These are phyloP conservation scores for Gerris lacustris DNA, from an alignment of 2,888 invertebrate species.

Conservation along the genomic window DNA sequence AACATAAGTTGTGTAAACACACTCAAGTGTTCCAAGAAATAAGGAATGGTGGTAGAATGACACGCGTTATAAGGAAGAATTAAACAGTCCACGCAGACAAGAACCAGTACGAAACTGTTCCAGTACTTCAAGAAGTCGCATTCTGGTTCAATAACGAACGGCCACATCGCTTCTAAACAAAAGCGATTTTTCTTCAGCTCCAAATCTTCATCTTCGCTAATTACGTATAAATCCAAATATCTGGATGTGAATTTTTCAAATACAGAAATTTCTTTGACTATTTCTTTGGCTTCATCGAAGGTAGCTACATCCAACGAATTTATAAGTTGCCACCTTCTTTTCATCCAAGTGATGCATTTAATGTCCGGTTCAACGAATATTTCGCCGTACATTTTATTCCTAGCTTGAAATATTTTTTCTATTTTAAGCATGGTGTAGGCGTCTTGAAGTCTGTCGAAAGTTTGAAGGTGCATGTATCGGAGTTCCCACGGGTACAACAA, in stretches of 20 bases:
- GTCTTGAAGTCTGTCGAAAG: conserved; percentile 1
- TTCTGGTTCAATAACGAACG: conserved; percentile 3
- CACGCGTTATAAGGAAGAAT: neutral
- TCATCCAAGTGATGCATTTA: neutral
- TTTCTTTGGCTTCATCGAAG: neutral
- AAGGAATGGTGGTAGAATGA: neutral
- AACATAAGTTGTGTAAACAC: neutral
- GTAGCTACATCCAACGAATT: conserved; percentile 2
- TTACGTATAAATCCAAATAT: neutral
- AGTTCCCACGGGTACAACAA: conserved; percentile 4
- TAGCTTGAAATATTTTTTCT: neutral
- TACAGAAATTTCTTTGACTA: neutral
- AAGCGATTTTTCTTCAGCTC: conserved; percentile 11
- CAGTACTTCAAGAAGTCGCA: neutral
- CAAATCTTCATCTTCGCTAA: conserved; percentile 5
- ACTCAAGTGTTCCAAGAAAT: neutral
- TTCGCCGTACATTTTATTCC: neutral
- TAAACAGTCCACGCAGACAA: neutral
- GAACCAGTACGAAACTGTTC: neutral
- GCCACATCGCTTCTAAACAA: conserved; percentile 4
- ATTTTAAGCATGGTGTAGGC: neutral
- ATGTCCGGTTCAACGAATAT: neutral
- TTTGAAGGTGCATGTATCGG: neutral
- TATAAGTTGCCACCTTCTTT: conserved; percentile 4
- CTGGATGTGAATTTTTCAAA: neutral